Base-by-base conservation (phyloP, 2,797 vertebrate species). In the Gymnothorax reevesii region DNA sequence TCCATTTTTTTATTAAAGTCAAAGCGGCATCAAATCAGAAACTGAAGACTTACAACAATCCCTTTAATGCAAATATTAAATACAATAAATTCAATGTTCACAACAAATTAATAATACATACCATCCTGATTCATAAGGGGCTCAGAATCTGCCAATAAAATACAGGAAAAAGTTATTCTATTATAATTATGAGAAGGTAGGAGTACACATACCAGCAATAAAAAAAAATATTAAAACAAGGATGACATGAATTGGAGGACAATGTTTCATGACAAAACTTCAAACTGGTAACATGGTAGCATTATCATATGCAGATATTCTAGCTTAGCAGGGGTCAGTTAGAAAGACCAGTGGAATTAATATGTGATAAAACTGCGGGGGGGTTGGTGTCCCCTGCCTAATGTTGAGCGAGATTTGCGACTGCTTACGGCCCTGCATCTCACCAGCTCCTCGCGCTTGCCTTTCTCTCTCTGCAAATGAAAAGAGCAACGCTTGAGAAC, bases 61-160 rank as follows among this genome's bases (percentile, higher is more conserved):
- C 60, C 60, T 62, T 62, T 20, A 62, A 62, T 62, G 60, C 22
- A 62, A 62, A 62, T 6, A 64, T 20, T 9, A 66, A n/a, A 66
- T 25, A 66, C 57, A 66, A 42, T n/a, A 1, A 13, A 66, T 66
- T 2, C 8, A n/a, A 66, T 66, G 64, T n/a, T 66, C 33, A 73
- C 69, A 73, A n/a, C n/a, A 25, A 42, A 73, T 42, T 33, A 73
- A 73, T 42, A 42, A 80, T 80, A 80, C 77, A 80, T 80, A 80
- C 77, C 77, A 7, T 54, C 17, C 52, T 80, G 49, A 6, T 80
- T 54, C 77, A 80, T 80, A 22, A 80, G 52, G 55, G 77, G 77
- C 52, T 80, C 77, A 54, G 49, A 20, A 20, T 55, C 77, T 80
- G 52, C 54, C 55, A 20, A 80, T 54, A 80, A 80, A 80, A 80